phyloP scores from a whole-genome alignment of 2,113 vertebrate species.

The Cacatua alba region DNA sequence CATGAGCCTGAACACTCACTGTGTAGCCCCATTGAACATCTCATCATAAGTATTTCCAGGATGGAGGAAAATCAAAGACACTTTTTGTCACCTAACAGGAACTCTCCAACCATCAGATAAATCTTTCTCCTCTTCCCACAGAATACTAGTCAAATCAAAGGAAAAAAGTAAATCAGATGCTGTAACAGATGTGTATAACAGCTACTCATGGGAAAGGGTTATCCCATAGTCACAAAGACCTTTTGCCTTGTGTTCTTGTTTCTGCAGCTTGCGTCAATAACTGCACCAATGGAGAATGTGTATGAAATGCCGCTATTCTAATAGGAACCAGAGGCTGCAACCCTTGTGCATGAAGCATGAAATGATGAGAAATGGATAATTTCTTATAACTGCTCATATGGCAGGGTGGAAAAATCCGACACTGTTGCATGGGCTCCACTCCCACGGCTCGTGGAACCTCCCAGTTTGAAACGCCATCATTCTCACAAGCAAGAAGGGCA shows the following conservation, averaged over 20 bases:
- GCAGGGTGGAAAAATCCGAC: background rate
- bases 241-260: background rate
- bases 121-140: background rate
- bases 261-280: background rate
- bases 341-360: background rate
- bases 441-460: background rate
- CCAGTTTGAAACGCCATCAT: background rate
- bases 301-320: background rate
- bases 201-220: background rate
- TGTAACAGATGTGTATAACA: background rate
- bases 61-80: background rate
- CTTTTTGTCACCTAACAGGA: background rate
- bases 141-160: background rate
- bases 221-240: background rate
- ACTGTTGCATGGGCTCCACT: background rate
- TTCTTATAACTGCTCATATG: background rate
- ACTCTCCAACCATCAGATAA: background rate
- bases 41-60: background rate
- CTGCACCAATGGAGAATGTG: background rate
- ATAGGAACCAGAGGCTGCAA: background rate
- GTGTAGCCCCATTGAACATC: background rate
- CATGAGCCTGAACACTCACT: accelerated
- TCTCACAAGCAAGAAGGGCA: background rate
- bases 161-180: background rate
- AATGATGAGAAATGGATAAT: constrained; percentile 2